phyloP scores from a whole-genome alignment of 2,888 invertebrate species.

The Oegoconia quadripuncta region DNA sequence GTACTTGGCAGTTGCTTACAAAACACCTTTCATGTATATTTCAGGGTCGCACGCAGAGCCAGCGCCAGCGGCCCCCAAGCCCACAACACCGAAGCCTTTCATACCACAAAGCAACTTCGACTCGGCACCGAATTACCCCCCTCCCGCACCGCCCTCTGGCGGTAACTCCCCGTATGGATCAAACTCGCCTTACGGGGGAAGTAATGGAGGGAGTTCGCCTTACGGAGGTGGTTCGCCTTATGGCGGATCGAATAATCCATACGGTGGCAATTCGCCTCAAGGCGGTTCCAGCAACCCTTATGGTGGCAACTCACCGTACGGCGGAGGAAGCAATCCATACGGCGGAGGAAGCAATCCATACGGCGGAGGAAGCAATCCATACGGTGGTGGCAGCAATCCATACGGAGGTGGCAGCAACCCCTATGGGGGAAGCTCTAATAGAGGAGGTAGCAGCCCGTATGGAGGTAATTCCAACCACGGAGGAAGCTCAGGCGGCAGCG shows the following conservation, averaged over 20 bases:
- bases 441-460: constrained; percentile 31
- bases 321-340: constrained; percentile 14
- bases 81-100: constrained; percentile 45
- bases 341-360: no score
- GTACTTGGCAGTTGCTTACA: no score
- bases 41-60: constrained; percentile 65
- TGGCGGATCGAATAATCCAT: constrained; percentile 26
- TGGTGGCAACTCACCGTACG: constrained; percentile 20
- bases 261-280: constrained; percentile 30
- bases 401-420: constrained; percentile 32
- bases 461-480: constrained; percentile 15
- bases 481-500: constrained; percentile 26
- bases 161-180: constrained; percentile 31
- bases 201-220: constrained; percentile 23
- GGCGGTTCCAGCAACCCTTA: constrained; percentile 24
- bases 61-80: constrained; percentile 43
- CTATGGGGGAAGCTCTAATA: constrained; percentile 21
- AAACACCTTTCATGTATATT: no score
- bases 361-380: constrained; percentile 26
- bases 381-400: constrained; percentile 28
- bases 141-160: constrained; percentile 56
- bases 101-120: constrained; percentile 49
- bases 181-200: constrained; percentile 31
- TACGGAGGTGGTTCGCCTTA: constrained; percentile 27
- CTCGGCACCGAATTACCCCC: constrained; percentile 59